Evolutionary conservation across 2,113 vertebrate species (phyloP).

Genomic region (Casuarius casuarius): DNA sequence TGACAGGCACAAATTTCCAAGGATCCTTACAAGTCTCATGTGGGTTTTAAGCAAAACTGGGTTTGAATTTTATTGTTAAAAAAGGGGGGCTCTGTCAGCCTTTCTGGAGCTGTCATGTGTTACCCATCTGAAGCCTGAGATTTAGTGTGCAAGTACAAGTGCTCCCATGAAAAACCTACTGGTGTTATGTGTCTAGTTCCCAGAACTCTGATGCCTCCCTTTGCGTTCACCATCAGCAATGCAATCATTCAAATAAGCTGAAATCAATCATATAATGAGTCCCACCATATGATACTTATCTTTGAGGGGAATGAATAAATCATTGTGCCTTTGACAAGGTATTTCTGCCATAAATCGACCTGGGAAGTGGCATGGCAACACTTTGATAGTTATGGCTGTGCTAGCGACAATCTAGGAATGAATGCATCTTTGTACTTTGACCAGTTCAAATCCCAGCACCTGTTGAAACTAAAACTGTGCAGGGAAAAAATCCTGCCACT

Average conservation of each 20-base stretch:
- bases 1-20: slow-evolving; percentile 25
- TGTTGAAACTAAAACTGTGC: slow-evolving; percentile 78
- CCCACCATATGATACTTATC: slow-evolving; percentile 76
- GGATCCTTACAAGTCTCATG: background rate
- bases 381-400: slow-evolving; percentile 66
- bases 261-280: slow-evolving; percentile 83
- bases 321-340: slow-evolving; percentile 75
- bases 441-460: slow-evolving; percentile 69
- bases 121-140: background rate
- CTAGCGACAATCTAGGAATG: slow-evolving; percentile 65
- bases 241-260: slow-evolving; percentile 77
- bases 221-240: slow-evolving; percentile 60
- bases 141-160: background rate
- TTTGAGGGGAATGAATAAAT: slow-evolving; percentile 79
- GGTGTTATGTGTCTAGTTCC: slow-evolving; percentile 78
- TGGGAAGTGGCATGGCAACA: slow-evolving; percentile 65
- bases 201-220: slow-evolving; percentile 66
- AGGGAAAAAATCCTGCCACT: slow-evolving; percentile 22
- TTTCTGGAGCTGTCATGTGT: background rate
- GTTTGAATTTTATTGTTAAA: background rate
- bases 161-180: slow-evolving; percentile 59
- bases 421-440: slow-evolving; percentile 75
- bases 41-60: background rate
- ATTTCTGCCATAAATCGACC: slow-evolving; percentile 66
- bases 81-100: background rate